Percentiles rank a stretch among this genome's conserved stretches.
Evolutionary conservation across 2,113 vertebrate species (phyloP).

Genomic region (Heterochromis multidens): DNA sequence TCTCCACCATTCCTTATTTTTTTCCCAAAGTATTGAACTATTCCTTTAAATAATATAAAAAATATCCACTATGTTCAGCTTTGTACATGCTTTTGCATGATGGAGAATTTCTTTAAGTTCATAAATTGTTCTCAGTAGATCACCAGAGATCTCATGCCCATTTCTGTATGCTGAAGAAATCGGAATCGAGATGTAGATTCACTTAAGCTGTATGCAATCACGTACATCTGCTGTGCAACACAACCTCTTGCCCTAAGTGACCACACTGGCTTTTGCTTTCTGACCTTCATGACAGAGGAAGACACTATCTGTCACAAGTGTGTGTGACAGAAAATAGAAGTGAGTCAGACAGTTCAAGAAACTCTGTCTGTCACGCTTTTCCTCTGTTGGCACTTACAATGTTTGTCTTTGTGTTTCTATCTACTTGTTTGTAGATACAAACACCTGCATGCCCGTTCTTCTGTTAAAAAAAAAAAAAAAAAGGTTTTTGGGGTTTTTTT

Average conservation of each 20-base stretch:
- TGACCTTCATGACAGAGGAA: slow-evolving; percentile 15
- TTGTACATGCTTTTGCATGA: neutral
- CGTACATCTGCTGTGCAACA: neutral
- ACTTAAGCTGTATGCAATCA: neutral
- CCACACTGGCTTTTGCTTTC: neutral
- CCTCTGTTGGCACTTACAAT: neutral
- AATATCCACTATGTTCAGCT: neutral
- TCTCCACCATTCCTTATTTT: neutral
- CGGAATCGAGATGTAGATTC: neutral
- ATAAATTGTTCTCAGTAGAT: neutral
- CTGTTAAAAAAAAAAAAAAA: neutral
- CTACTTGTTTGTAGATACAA: neutral
- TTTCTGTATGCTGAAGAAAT: neutral
- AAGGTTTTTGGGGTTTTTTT: neutral
- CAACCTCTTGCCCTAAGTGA: neutral
- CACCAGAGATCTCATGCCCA: neutral
- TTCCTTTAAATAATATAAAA: neutral
- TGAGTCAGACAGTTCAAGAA: neutral
- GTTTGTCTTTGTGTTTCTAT: neutral
- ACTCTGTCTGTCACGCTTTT: neutral
- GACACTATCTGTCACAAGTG: neutral
- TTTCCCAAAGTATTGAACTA: neutral
- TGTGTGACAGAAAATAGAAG: neutral
- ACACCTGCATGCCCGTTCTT: neutral
- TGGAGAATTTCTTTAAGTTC: neutral